Evolutionary conservation across 2,113 vertebrate genomes (phyloP).

Genomic region (Pygoscelis adeliae): DNA sequence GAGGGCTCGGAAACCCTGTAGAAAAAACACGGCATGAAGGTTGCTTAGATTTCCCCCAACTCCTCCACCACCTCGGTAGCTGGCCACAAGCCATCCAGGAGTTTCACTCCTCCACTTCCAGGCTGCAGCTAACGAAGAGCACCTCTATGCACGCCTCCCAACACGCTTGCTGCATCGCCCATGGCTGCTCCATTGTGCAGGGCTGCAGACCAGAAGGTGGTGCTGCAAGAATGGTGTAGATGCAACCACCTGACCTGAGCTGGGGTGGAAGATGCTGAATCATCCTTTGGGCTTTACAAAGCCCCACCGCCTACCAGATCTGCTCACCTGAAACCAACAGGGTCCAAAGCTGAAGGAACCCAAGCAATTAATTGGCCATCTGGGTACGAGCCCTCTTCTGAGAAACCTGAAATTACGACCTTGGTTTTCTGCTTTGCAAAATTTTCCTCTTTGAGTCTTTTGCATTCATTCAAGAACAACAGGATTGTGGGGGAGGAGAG

Average conservation of each 20-base stretch:
- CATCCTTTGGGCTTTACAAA: not conserved
- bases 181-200: accelerated
- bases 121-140: not conserved
- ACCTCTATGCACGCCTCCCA: accelerated
- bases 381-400: not conserved
- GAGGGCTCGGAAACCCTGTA: not conserved
- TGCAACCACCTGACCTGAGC: not conserved
- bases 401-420: not conserved
- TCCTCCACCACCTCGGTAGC: not conserved
- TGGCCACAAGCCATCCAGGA: not conserved
- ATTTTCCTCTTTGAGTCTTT: not conserved
- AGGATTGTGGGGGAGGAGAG: not conserved
- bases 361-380: not conserved
- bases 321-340: not conserved
- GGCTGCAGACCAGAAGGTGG: not conserved
- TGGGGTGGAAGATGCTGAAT: not conserved
- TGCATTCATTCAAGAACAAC: not conserved
- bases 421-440: not conserved
- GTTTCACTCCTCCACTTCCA: not conserved
- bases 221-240: not conserved
- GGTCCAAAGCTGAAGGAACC: not conserved
- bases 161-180: accelerated
- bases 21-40: accelerated
- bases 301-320: not conserved
- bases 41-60: not conserved